Evolutionary conservation across 2,113 vertebrate species (phyloP).

Genomic region (Cyanoliseus patagonus): DNA sequence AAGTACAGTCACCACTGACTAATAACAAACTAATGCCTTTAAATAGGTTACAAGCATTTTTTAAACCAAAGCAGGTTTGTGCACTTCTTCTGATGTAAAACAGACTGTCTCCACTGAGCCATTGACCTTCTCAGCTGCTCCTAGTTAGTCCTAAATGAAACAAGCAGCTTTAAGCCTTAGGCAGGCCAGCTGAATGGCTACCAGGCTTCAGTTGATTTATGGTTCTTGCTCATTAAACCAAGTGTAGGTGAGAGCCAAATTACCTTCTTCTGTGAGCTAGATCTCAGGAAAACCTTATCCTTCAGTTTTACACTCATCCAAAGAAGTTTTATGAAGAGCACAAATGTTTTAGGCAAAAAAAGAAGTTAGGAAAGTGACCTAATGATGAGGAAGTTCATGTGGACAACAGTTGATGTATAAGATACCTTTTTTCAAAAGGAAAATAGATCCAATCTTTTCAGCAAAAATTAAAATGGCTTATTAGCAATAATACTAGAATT

Average conservation of each 20-base stretch:
- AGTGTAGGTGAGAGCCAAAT: not conserved
- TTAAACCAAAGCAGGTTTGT: not conserved
- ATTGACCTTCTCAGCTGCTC: not conserved
- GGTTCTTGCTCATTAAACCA: not conserved
- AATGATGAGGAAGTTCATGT: not conserved
- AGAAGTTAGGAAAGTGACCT: not conserved
- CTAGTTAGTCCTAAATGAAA: not conserved
- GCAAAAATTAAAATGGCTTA: not conserved
- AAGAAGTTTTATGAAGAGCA: not conserved
- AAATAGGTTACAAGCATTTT: not conserved
- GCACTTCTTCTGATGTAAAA: not conserved
- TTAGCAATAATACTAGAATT: not conserved
- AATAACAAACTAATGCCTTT: not conserved
- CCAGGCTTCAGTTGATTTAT: not conserved
- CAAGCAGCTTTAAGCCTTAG: not conserved
- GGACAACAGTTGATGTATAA: not conserved
- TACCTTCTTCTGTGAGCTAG: not conserved
- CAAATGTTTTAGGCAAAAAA: not conserved
- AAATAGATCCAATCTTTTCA: not conserved
- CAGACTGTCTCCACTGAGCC: not conserved
- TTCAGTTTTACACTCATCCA: rapidly evolving
- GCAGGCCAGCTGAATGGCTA: not conserved
- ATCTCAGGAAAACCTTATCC: not conserved
- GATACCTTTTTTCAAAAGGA: not conserved
- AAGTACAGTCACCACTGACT: rapidly evolving